These are phyloP conservation scores for Pelecanus crispus DNA, from an alignment of 2,113 vertebrate genomes.

Conservation along the genomic window DNA sequence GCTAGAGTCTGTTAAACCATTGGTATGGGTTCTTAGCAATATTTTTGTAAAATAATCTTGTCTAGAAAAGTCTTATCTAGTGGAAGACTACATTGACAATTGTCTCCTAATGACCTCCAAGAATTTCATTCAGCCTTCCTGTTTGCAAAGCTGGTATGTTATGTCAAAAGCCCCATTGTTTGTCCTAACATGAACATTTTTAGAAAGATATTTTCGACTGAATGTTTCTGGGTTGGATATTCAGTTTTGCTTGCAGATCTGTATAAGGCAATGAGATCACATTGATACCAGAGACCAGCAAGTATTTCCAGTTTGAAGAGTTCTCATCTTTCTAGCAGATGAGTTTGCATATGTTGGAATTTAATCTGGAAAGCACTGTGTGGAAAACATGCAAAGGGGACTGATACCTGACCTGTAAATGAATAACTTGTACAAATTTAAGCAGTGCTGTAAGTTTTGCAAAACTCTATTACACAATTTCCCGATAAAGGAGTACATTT, in stretches of 20 bases:
- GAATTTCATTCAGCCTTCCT: not conserved
- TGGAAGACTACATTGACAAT: not conserved
- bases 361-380: not conserved
- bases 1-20: not conserved
- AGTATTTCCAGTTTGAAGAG: not conserved
- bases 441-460: not conserved
- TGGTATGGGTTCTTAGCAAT: not conserved
- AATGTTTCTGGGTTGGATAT: not conserved
- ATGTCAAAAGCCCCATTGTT: not conserved
- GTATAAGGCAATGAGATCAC: not conserved
- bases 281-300: not conserved
- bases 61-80: not conserved
- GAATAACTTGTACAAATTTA: not conserved
- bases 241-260: not conserved
- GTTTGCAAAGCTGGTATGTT: not conserved
- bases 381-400: not conserved
- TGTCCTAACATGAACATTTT: not conserved
- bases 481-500: constrained; percentile 18
- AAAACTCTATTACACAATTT: not conserved
- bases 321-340: not conserved
- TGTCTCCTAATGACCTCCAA: not conserved
- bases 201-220: not conserved
- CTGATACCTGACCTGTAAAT: not conserved
- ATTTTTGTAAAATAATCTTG: not conserved
- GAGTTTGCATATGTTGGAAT: not conserved